These are phyloP conservation scores for Hepsetus odoe DNA, from an alignment of 2,113 vertebrate genomes.

Conservation along the genomic window DNA sequence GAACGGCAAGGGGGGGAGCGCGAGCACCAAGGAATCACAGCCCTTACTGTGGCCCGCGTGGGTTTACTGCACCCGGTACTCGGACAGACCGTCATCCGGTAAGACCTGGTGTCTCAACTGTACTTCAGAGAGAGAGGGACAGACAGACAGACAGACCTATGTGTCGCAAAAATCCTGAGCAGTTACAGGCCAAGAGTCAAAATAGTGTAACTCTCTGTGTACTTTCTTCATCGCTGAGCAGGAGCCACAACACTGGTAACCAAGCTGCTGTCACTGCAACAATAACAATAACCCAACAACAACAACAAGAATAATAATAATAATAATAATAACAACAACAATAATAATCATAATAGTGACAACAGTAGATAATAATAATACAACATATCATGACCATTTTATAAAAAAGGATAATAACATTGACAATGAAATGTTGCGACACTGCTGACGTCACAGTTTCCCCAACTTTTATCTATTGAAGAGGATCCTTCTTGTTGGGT, in stretches of 20 bases:
- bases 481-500: not conserved
- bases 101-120: slow-evolving; percentile 75
- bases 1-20: slow-evolving; percentile 80
- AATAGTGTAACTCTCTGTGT: no score
- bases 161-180: no score
- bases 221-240: no score
- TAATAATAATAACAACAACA: no score
- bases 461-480: not conserved
- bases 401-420: slow-evolving; percentile 18
- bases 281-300: not conserved
- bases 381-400: no score
- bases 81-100: slow-evolving; percentile 98
- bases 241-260: no score
- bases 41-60: slow-evolving; percentile 94
- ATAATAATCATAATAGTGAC: not conserved
- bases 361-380: slow-evolving; percentile 28
- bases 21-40: slow-evolving; percentile 80
- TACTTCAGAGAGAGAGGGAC: not conserved
- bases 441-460: no score
- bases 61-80: slow-evolving; percentile 98
- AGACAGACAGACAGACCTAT: not conserved
- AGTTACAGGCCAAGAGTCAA: no score
- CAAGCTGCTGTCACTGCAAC: no score
- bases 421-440: not conserved
- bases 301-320: not conserved